Evolutionary conservation across 2,888 invertebrate genomes (phyloP).

Genomic region (Tetranychus truncatus): DNA sequence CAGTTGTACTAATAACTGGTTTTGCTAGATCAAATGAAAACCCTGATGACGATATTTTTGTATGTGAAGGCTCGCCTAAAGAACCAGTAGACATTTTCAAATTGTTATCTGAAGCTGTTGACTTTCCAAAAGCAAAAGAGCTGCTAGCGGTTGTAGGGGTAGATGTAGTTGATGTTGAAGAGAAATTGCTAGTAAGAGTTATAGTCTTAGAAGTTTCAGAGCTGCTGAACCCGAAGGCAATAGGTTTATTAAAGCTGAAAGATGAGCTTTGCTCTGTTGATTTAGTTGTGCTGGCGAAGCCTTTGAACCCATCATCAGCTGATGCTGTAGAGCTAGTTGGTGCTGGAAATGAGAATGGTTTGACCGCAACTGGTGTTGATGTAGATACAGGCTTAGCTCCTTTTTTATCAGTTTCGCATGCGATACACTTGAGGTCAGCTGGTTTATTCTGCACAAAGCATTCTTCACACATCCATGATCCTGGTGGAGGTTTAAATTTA

Average conservation of each 20-base stretch:
- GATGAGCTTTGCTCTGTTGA: no score
- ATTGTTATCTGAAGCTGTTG: no score
- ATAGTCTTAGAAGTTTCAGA: no score
- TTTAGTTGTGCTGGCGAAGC: no score
- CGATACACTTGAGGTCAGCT: constrained; percentile 26
- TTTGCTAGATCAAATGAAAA: neutral
- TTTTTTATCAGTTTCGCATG: constrained; percentile 26
- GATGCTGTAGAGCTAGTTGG: neutral
- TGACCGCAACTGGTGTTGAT: neutral
- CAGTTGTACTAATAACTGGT: neutral
- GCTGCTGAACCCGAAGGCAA: no score
- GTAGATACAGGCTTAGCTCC: neutral
- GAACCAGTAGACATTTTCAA: no score
- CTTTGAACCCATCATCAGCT: no score
- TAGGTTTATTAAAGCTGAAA: no score
- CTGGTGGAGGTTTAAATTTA: constrained; percentile 29
- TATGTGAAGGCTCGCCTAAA: no score
- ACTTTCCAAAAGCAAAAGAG: no score
- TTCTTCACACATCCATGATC: constrained; percentile 31
- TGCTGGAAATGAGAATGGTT: neutral
- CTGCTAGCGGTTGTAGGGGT: neutral
- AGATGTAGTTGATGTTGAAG: neutral
- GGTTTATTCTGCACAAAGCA: constrained; percentile 29
- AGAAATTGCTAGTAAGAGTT: neutral
- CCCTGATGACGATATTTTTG: neutral